Conservation (phyloP, 2,797 vertebrate genomes). For the Triplophysa yarkandensis region DNA sequence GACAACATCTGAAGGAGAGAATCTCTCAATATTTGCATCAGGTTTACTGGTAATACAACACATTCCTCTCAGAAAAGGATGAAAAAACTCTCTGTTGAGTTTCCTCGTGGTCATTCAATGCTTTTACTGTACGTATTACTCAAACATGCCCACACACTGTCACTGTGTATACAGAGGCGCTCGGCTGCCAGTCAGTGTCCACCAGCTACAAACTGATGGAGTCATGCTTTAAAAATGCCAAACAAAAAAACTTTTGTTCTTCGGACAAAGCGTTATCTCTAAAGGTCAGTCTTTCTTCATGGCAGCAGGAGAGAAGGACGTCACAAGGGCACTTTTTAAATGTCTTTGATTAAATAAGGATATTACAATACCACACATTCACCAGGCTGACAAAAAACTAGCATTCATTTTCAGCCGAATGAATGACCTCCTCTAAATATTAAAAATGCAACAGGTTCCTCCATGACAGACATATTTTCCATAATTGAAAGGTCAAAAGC, state of each 20-base stretch:
- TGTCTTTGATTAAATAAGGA: slow-evolving; percentile 64
- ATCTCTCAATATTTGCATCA: slow-evolving; percentile 17
- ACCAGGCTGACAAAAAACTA: slow-evolving; percentile 58
- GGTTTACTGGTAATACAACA: slow-evolving; percentile 28
- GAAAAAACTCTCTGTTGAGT: slow-evolving; percentile 46
- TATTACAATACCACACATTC: slow-evolving; percentile 63
- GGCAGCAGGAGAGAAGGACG: slow-evolving; percentile 62
- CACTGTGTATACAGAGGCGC: slow-evolving; percentile 30
- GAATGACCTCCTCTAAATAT: slow-evolving; percentile 60
- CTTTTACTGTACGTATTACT: slow-evolving; percentile 51
- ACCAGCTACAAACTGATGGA: slow-evolving; percentile 46
- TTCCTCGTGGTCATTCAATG: slow-evolving; percentile 38
- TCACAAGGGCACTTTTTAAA: slow-evolving; percentile 64
- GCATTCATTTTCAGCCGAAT: slow-evolving; percentile 57
- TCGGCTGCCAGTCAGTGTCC: slow-evolving; percentile 32
- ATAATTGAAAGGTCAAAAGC: slow-evolving; percentile 69
- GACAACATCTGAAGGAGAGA: neutral
- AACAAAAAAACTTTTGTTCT: slow-evolving; percentile 71
- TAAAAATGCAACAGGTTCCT: slow-evolving; percentile 63
- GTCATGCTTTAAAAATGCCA: slow-evolving; percentile 56
- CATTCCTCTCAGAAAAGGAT: slow-evolving; percentile 27
- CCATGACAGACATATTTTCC: slow-evolving; percentile 64
- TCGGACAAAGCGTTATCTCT: slow-evolving; percentile 69
- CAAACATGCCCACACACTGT: slow-evolving; percentile 45
- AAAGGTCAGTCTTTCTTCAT: slow-evolving; percentile 71